phyloP scores from a whole-genome alignment of 1,140 invertebrate genomes.

The Leguminivora glycinivorella region DNA sequence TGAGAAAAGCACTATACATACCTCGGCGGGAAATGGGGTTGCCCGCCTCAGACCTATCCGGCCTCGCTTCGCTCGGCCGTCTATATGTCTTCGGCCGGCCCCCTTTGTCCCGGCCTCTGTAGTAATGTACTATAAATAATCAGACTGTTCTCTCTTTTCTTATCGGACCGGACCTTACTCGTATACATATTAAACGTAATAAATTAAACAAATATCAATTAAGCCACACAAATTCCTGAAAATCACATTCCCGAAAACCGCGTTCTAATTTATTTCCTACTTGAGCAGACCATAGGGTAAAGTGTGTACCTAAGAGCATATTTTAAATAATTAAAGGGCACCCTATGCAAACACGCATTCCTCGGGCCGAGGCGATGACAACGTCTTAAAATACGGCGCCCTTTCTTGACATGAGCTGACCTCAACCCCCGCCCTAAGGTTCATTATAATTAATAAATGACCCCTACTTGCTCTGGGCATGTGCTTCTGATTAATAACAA shows the following conservation, averaged over 20 bases:
- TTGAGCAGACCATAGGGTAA: not conserved
- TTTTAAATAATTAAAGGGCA: conserved; percentile 62
- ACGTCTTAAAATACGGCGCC: conserved; percentile 75
- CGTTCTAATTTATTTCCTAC: conserved; percentile 38
- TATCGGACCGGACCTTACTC: too few species aligned
- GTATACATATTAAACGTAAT: too few species aligned
- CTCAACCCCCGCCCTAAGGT: conserved; percentile 47
- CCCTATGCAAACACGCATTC: conserved; percentile 60
- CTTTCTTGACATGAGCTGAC: conserved; percentile 67
- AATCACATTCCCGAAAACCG: not conserved
- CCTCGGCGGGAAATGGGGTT: too few species aligned
- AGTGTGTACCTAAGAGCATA: conserved; percentile 29
- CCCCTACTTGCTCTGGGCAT: conserved; percentile 38
- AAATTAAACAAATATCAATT: too few species aligned
- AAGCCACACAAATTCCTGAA: too few species aligned
- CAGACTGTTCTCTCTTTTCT: too few species aligned
- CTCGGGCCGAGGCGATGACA: conserved; percentile 64
- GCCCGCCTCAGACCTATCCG: too few species aligned
- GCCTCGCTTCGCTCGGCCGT: too few species aligned
- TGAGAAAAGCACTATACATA: too few species aligned
- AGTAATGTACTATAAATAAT: too few species aligned
- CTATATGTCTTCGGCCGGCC: too few species aligned
- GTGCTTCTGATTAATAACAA: conserved; percentile 21
- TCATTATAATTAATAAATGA: conserved; percentile 76
- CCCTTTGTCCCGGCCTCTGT: too few species aligned